Evolutionary conservation across 1,140 invertebrate genomes (phyloP).

Genomic region (Drosophila repletoides): DNA sequence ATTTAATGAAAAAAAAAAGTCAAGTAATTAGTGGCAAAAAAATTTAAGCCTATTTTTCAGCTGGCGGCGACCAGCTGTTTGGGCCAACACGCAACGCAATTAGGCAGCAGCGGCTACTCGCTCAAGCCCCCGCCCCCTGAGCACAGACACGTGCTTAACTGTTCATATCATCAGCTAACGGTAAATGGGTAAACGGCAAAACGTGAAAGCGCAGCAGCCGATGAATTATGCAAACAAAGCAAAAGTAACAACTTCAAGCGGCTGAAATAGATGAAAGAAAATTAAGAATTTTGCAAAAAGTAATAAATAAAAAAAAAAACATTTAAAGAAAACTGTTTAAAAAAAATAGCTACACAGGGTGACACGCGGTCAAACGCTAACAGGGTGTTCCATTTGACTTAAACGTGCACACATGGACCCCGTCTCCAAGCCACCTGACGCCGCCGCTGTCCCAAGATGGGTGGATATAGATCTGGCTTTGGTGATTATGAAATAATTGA

Average conservation of each 20-base stretch:
- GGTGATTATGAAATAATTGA: conserved; percentile 53
- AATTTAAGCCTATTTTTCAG: conserved; percentile 13
- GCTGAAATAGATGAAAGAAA: neutral
- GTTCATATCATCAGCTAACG: no score
- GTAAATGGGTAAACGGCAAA: conserved; percentile 26
- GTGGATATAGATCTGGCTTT: no score
- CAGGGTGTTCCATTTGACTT: no score
- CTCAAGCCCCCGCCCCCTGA: no score
- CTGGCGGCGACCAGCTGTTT: conserved; percentile 34
- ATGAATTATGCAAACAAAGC: conserved; percentile 42
- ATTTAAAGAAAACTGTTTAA: conserved; percentile 12
- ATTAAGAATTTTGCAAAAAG: conserved; percentile 12
- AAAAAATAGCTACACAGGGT: no score
- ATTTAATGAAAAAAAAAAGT: conserved; percentile 14
- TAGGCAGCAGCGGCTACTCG: no score
- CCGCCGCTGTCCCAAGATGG: no score
- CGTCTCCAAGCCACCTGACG: no score
- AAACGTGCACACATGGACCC: conserved; percentile 77
- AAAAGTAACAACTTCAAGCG: conserved; percentile 6
- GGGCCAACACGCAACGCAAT: neutral
- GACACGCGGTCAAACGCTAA: no score
- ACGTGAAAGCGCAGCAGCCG: neutral
- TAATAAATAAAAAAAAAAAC: conserved; percentile 39
- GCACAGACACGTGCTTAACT: no score
- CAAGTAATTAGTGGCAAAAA: neutral